Percentiles rank a stretch among this genome's conserved stretches.
These are phyloP conservation scores for Microtus montanus DNA, from an alignment of 2,113 vertebrate genomes.

Conservation along the genomic window DNA sequence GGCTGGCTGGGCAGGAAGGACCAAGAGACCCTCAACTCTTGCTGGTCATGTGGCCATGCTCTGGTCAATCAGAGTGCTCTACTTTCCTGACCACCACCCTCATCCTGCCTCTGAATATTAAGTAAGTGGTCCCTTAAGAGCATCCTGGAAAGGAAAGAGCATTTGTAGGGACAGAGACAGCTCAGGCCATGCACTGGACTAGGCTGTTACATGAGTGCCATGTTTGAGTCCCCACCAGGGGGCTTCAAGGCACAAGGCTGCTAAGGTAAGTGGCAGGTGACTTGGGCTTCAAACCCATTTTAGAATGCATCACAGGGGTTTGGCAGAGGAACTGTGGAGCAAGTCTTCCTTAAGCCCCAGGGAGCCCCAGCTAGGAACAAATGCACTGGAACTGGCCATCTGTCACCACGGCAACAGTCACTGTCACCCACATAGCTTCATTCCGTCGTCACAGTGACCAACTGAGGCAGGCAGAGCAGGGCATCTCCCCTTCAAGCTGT, in stretches of 20 bases:
- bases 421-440: background rate
- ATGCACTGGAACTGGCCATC: accelerated
- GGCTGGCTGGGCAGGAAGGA: background rate
- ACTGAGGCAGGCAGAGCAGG: background rate
- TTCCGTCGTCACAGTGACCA: background rate
- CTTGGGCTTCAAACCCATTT: background rate
- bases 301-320: background rate
- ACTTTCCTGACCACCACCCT: accelerated
- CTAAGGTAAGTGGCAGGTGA: background rate
- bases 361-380: background rate
- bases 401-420: background rate
- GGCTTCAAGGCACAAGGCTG: background rate
- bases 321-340: background rate
- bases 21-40: background rate
- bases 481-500: background rate
- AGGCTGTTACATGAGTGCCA: background rate
- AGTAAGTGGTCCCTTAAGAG: background rate
- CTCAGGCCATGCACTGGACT: background rate
- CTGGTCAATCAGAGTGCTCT: background rate
- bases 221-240: background rate
- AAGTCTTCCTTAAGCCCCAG: background rate
- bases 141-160: background rate
- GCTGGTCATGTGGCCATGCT: background rate
- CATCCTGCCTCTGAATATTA: background rate
- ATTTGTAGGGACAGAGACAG: background rate